Conservation (phyloP, 2,797 vertebrate species). For the Rhinichthys osculus region DNA sequence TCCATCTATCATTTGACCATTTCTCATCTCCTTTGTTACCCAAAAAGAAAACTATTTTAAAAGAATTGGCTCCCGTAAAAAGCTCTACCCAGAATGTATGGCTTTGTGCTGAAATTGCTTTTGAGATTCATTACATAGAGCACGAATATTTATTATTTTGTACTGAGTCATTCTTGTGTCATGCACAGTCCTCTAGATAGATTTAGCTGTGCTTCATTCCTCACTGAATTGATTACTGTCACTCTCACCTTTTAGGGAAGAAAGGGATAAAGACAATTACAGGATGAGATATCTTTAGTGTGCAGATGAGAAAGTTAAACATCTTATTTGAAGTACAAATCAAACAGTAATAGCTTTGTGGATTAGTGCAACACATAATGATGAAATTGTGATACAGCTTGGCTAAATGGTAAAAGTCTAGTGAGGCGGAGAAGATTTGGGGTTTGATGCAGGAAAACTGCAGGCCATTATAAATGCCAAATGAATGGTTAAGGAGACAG, state of each 20-base stretch:
- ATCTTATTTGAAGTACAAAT: conserved; percentile 53
- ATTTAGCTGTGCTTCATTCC: background rate
- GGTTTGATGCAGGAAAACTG: conserved; percentile 31
- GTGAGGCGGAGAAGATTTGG: conserved; percentile 39
- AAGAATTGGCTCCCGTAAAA: background rate
- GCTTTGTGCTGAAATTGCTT: conserved; percentile 21
- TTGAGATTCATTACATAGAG: conserved; percentile 21
- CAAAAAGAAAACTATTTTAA: conserved; percentile 31
- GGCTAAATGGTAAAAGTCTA: conserved; percentile 47
- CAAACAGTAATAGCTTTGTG: conserved; percentile 47
- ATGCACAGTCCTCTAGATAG: background rate
- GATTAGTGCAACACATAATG: conserved; percentile 52
- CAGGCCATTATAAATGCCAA: conserved; percentile 41
- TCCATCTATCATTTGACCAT: conserved; percentile 30
- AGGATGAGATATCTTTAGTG: conserved; percentile 15
- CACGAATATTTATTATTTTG: background rate
- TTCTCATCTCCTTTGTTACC: conserved; percentile 17
- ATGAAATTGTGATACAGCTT: conserved; percentile 51
- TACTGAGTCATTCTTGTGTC: conserved; percentile 1
- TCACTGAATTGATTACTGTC: background rate
- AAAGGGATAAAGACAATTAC: conserved; percentile 31
- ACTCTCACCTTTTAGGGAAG: conserved; percentile 12
- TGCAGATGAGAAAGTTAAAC: conserved; percentile 33
- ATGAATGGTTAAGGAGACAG: conserved; percentile 34
- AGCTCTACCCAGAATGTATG: background rate